These are phyloP conservation scores for Etheostoma nigrum DNA, from an alignment of 2,797 vertebrate species.

Conservation along the genomic window DNA sequence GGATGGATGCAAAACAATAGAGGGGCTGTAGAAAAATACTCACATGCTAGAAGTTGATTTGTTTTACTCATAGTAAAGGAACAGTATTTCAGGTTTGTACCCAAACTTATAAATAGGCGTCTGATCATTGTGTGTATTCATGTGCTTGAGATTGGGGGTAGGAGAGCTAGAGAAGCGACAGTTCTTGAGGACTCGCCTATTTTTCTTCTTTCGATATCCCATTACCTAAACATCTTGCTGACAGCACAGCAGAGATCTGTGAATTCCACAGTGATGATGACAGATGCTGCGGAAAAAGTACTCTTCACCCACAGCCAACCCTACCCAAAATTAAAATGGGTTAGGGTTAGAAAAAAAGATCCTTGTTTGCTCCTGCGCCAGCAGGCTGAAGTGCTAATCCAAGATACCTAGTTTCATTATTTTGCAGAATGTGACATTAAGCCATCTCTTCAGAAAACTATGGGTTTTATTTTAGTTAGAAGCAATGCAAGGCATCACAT, in stretches of 20 bases:
- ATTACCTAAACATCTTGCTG: conserved; percentile 57
- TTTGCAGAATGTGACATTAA: neutral
- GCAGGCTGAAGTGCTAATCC: neutral
- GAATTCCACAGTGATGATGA: conserved; percentile 67
- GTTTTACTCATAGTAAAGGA: neutral
- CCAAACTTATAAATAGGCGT: neutral
- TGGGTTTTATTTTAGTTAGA: neutral
- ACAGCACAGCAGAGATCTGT: conserved; percentile 58
- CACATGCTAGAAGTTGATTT: neutral
- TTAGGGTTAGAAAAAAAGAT: neutral
- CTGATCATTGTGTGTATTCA: neutral
- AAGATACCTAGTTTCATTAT: neutral
- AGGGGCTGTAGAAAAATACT: neutral
- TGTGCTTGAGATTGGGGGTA: neutral
- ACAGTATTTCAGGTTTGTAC: too few species aligned
- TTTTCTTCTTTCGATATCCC: conserved; percentile 41
- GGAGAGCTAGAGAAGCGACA: conserved; percentile 20
- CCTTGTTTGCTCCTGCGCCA: conserved; percentile 39
- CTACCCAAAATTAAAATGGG: conserved; percentile 19
- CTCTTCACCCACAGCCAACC: conserved; percentile 24
- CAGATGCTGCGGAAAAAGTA: conserved; percentile 57
- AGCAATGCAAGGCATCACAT: neutral
- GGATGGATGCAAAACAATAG: neutral
- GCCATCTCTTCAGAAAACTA: neutral
- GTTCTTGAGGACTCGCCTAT: conserved; percentile 41